Base-by-base conservation (phyloP, 2,888 invertebrate genomes). In the Ctenicera cuprea region DNA sequence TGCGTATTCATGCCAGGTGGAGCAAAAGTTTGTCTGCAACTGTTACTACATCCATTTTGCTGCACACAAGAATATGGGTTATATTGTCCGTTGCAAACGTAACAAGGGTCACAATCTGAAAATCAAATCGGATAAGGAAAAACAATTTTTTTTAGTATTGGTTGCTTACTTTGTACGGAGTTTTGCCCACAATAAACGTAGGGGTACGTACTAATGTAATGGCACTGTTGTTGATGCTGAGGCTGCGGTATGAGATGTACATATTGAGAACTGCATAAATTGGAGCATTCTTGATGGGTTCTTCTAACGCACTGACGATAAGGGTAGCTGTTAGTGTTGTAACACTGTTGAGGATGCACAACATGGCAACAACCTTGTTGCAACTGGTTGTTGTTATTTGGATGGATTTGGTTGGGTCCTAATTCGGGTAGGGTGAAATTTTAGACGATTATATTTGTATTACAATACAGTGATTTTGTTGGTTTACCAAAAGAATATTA, bases 71-170 rank as follows among this genome's bases (percentile, higher is more conserved):
- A 41, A 59, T 59, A n/a, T 22, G 77, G 77, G 43, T 73, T 73
- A 50, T 69, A 71, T 38, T 67, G 59, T 0, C 68, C 73, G 38
- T 68, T 68, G 41, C 77, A 77, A 3, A 59, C 48, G 54, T 77
- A 77, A 30, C 77, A 77, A 9, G 75, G 68, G 45, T 75, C 77
- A 38, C 77, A 77, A 61, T 69, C 77, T 77, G 45, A n/a, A 75
- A 76, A 26, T 26, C 8, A 12, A 30, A 33, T 7, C 9, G 26
- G 8, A n/a, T 30, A 5, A 52, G n/a, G n/a, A 1, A 30, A 8
- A 20, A 1, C 3, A 14, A 54, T 3, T 8, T 30, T 12, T 54
- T 41, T 20, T 11, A 52, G 9, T 66, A 64, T 45, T 4, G n/a
- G 11, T 7, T 61, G 48, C 75, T 75, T 75, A 76, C 76, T 76